Evolutionary conservation across 1,140 invertebrate species (phyloP), one percentile per base, ranked within the genome.

Genomic region (Amyelois transitella): DNA sequence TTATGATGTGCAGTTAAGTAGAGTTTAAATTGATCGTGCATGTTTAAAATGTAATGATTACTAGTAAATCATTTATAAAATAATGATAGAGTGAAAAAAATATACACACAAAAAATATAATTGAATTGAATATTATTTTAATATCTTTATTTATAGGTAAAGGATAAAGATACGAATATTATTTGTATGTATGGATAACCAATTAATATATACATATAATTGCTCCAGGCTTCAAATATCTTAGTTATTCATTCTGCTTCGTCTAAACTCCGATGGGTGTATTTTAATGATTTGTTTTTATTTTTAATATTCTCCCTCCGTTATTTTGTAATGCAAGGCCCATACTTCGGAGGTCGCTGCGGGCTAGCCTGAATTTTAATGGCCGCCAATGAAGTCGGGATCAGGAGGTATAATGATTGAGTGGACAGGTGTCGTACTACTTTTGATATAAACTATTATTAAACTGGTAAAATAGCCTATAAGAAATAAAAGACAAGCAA

Each of bases 301-400:
- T 21, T 48, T 48, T 38, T 14, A 21, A 48, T 48, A 48, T 5
- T 14, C 18, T 48, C 32, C 32, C 32, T 14, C n/a, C 12, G 45
- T 48, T 21, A 48, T 48, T 38, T 48, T 48, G 6, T 19, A 7
- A 20, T 19, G n/a, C 19, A n/a, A 48, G n/a, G 19, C 1, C 19
- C 12, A 21, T 48, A 48, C 12, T 48, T 48, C 20, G n/a, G 18
- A 14, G 19, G 10, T 6, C 18, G 20, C 45, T 48, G 19, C 19
- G 18, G 45, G 45, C 18, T 12, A 14, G 20, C 45, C 43, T 48
- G 45, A 48, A 48, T 48, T 48, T 48, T 48, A 48, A 48, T 48
- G 45, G 45, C 45, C 19, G 8, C n/a, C 45, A 48, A 48, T 48
- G 45, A 48, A 48, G 45, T 48, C 17, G 20, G 19, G 18, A 48